Base-by-base conservation (phyloP, 1,140 invertebrate genomes). In the Nebria ingens region DNA sequence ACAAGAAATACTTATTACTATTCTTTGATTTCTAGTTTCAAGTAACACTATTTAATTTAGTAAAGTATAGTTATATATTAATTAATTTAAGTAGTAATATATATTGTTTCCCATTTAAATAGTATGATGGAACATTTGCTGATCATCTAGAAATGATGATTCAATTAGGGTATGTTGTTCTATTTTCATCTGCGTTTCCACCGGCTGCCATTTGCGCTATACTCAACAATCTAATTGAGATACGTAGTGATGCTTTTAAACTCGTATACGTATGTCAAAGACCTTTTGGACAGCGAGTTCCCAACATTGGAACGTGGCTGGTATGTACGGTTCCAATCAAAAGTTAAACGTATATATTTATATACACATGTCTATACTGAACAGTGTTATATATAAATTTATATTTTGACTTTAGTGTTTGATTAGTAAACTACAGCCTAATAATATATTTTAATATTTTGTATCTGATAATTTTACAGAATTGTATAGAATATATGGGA, bases 131-230 rank as follows among this genome's bases (percentile, higher is more conserved):
- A 34, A 95, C 94, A 0, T 95, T 96, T 75, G 91, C 94, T 17
- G 96, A 98, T 71, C 96, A 97, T 69, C 73, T 98, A 58, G 96
- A 98, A 75, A 95, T 98, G 89, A 83, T 97, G 53, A 94, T 97
- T 13, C 95, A 98, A 68, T 84, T 97, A 67, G 93, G 94, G 29
- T 97, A 98, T 73, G 93, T 98, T 21, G 90, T 96, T 56, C 77
- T 98, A 9, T 98, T 98, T 70, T 97, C 94, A 0, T 90, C 92
- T 13, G 93, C 93, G 0, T 98, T 97, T 72, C 95, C 95, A 0
- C 74, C 97, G 62, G 95, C 95, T 13, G 93, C 91, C 0, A 67
- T 96, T 23, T 97, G 91, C 71, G 93, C 94, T 4, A 75, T 97
- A 19, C 72, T 95, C 1, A 98, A 97, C 69, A 98, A 98, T 76